Conservation (phyloP, 1,140 invertebrate species). For the Argopecten irradians region DNA sequence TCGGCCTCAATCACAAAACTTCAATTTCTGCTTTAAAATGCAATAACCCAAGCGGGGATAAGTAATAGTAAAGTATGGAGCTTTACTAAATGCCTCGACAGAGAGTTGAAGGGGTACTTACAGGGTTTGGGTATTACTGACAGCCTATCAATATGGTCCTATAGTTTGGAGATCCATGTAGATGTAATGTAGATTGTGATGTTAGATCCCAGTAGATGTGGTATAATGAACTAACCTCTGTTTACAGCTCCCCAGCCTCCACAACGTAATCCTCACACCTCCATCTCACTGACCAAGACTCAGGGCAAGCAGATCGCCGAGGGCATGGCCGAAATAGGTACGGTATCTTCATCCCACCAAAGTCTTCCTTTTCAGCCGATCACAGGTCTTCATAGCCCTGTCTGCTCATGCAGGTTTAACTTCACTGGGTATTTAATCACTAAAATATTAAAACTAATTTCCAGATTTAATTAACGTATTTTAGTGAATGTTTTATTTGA, state of each 20-base stretch:
- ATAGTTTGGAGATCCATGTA: no score
- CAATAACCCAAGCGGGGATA: no score
- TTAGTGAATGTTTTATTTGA: no score
- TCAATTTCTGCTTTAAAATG: no score
- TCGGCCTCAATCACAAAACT: no score
- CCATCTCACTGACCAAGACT: constrained; percentile 88
- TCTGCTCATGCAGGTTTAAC: background rate
- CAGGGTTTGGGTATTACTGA: no score
- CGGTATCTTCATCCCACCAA: background rate
- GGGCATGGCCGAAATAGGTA: constrained; percentile 73
- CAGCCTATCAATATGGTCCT: no score
- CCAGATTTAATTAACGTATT: no score
- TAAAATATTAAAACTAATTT: background rate
- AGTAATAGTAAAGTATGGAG: no score
- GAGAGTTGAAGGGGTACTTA: no score
- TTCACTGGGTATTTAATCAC: background rate
- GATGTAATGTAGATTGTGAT: no score
- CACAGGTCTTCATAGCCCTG: background rate
- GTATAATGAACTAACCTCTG: constrained; percentile 26
- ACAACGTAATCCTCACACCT: constrained; percentile 92
- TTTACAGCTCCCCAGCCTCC: constrained; percentile 70
- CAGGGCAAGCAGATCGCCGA: constrained; percentile 69
- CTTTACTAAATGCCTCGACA: no score
- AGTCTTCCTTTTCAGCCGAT: background rate
- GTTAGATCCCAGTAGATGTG: background rate